Evolutionary conservation across 2,113 vertebrate genomes (phyloP), one percentile per base, ranked within the genome.

Genomic region (Oncorhynchus keta): DNA sequence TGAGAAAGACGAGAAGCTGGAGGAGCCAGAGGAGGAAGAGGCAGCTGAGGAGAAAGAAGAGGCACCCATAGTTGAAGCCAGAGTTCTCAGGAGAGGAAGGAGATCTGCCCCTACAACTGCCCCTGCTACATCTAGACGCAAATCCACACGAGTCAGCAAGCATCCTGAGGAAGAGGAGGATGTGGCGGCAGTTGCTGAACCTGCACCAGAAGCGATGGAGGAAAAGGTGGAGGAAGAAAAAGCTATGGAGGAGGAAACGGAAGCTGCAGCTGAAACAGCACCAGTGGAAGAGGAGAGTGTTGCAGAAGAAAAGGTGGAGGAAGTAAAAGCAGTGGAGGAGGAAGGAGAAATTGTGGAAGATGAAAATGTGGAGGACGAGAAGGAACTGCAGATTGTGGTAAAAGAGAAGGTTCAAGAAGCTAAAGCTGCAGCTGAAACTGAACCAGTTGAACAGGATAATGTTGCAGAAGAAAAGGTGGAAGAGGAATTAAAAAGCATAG

Each of bases 11-110:
- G 18, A 8, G 1, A 55, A 3, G 0, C 5, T 32, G 32, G 32
- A 32, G 32, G 32, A 35, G 32, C 32, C 32, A 35, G 8, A 45
- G 39, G 39, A 45, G 0, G 39, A 45, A 11, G 39, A 45, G 9
- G 9, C 39, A 11, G 9, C 39, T 45, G 39, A 12, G 39, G 39
- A 45, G 5, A 1, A 35, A 45, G 39, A 45, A 11, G 39, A 45
- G 14, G 64, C 14, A 51, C 64, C 30, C 1, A 2, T 45, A 45
- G 39, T 45, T 2, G 39, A 45, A 45, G 39, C 39, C 39, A 28
- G 5, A 57, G 94, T 81, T 84, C 82, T 95, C 79, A 81, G 94
- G 77, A 93, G 92, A 67, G 65, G 65, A 67, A 67, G 65, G 14
- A 67, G 14, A 67, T 18, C 65, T 30, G 65, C 28, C 32, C 32